Conservation (phyloP, 2,113 vertebrate genomes). For the Panurus biarmicus region DNA sequence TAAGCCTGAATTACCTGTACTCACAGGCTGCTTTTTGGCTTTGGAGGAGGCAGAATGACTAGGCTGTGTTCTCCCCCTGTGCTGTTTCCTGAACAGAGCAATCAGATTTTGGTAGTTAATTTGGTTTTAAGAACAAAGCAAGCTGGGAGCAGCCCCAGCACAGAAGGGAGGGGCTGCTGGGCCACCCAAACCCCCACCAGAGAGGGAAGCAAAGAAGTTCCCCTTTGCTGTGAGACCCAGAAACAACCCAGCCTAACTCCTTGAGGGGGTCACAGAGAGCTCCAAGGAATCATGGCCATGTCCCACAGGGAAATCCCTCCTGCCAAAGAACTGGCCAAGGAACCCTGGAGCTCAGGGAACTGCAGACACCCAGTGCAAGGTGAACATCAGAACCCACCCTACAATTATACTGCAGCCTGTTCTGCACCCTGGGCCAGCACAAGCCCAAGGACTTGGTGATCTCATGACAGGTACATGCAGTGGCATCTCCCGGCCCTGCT, state of each 20-base stretch:
- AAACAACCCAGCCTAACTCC: not conserved
- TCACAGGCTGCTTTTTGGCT: not conserved
- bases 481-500: not conserved
- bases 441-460: not conserved
- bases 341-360: not conserved
- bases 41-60: not conserved
- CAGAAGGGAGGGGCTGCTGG: not conserved
- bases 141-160: not conserved
- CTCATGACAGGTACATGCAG: not conserved
- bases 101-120: not conserved
- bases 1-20: constrained; percentile 17
- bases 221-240: not conserved
- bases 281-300: not conserved
- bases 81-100: not conserved
- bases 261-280: not conserved
- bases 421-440: not conserved
- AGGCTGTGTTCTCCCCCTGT: not conserved
- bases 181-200: not conserved
- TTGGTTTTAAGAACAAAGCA: not conserved
- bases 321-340: not conserved
- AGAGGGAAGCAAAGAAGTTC: not conserved
- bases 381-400: not conserved
- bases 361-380: not conserved
- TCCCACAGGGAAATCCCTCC: not conserved
- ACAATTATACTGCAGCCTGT: not conserved